Evolutionary conservation across 2,888 invertebrate genomes (phyloP), one percentile per base, ranked within the genome.

Genomic region (Drosophila birchii): DNA sequence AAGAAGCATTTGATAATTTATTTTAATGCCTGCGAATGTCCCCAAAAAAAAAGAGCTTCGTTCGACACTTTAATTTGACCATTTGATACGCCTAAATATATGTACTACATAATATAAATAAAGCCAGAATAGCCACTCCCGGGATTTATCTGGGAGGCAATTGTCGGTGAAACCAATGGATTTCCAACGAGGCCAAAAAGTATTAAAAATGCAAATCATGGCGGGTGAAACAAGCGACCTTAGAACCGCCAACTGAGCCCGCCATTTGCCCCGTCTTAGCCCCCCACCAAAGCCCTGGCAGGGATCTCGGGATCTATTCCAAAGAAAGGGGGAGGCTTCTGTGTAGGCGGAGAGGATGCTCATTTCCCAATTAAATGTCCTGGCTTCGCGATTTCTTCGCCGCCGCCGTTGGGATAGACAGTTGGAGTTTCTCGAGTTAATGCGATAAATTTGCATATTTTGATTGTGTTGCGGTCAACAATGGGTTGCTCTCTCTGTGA

Each of bases 371-470:
- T 85, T 84, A 88, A 88, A 88, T 88, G 62, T 72, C 77, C 75
- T 44, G 71, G 74, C 72, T 67, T 73, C 67, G 70, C 76, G 73
- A 59, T 73, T 78, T 61, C 67, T 70, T 76, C 41, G 47, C 59
- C 62, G 56, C n/a, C 51, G 32, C 32, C 49, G 18, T 34, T 16
- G 18, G 51, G 20, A 51, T 51, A 51, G 51, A 51, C 51, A 51
- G 51, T 51, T 14, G 67, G 76, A 80, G 80, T 81, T 80, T 86
- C 82, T 79, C 89, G 86, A 90, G 84, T 91, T 91, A 90, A 91
- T 90, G 90, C 90, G 85, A 87, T 88, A 88, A 83, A 91, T 91
- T 91, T 91, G 91, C 90, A 90, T 91, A 89, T 90, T 90, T 89
- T 89, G 89, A 89, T 89, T 90, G 79, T 88, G 87, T 88, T 90